Base-by-base conservation (phyloP, 2,888 invertebrate species). In the Malthinus seriepunctatus region DNA sequence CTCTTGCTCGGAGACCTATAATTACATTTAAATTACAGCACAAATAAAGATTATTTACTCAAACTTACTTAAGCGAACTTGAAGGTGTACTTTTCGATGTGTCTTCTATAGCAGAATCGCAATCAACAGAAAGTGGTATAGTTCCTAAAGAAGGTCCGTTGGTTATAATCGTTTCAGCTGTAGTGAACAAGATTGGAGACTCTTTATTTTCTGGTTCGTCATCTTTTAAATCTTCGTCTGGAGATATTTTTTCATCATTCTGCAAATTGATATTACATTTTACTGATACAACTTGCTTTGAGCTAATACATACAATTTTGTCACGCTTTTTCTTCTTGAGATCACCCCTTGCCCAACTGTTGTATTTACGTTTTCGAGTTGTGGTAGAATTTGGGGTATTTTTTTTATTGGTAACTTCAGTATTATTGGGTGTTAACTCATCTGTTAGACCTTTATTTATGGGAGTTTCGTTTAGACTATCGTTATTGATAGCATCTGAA, bases 91-190 rank as follows among this genome's bases (percentile, higher is more conserved):
- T 48, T 38, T 46, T 45, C 14, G 23, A 6, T 15, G 46, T 53
- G 59, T 66, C 65, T 45, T 59, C 38, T 59, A 63, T 31, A 51
- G 59, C 59, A 62, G 67, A 71, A 75, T 74, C 74, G 73, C 75
- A 76, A 69, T 73, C 73, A 61, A 76, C 69, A 39, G 70, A 71
- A 62, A 76, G 70, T 47, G 72, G 72, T 37, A 68, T 60, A 14
- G 68, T 70, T 23, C 35, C 31, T 7, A 48, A 44, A 14, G 8
- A n/a, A 23, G 14, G 23, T 23, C 23, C 23, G 5, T 23, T 23
- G 3, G 23, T 23, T 23, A 23, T 5, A 23, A 5, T 23, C 5
- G 23, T 23, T 3, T 23, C 23, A 23, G 3, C 5, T 23, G 23
- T 3, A 23, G 3, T n/a, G 37, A 35, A 35, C 11, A 10, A 35